Evolutionary conservation across 2,797 vertebrate genomes (phyloP).

Genomic region (Dermochelys coriacea): DNA sequence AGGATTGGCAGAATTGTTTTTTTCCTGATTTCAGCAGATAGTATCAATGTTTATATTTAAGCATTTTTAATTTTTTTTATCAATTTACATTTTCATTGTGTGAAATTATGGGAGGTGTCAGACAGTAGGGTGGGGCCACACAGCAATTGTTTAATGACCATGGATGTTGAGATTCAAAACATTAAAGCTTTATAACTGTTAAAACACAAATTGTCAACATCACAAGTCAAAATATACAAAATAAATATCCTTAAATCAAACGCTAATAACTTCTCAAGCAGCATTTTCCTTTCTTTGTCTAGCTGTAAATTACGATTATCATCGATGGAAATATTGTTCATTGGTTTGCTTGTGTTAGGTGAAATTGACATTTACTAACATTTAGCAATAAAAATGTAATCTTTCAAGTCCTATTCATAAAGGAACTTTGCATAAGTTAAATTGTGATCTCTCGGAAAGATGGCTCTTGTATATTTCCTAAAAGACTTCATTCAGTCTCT

Average conservation of each 20-base stretch:
- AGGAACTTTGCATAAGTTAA: conserved; percentile 72
- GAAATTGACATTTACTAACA: background rate
- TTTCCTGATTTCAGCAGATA: background rate
- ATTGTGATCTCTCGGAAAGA: conserved; percentile 56
- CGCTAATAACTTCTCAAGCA: background rate
- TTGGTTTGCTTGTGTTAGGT: background rate
- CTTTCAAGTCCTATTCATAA: background rate
- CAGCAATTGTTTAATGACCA: background rate
- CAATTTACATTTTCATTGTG: background rate
- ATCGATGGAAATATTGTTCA: background rate
- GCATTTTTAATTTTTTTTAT: background rate
- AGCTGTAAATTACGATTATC: background rate
- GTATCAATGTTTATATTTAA: background rate
- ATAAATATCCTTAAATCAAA: background rate
- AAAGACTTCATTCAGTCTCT: conserved; percentile 68
- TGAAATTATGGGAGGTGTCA: background rate
- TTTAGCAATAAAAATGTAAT: background rate
- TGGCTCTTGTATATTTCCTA: conserved; percentile 49
- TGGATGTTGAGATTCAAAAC: background rate
- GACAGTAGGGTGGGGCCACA: background rate
- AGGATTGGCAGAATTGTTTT: background rate
- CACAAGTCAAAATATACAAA: background rate
- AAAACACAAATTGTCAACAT: background rate
- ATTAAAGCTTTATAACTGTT: background rate
- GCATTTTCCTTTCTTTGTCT: background rate